Base-by-base conservation (phyloP, 2,113 vertebrate species). In the Plecturocebus donacophilus region DNA sequence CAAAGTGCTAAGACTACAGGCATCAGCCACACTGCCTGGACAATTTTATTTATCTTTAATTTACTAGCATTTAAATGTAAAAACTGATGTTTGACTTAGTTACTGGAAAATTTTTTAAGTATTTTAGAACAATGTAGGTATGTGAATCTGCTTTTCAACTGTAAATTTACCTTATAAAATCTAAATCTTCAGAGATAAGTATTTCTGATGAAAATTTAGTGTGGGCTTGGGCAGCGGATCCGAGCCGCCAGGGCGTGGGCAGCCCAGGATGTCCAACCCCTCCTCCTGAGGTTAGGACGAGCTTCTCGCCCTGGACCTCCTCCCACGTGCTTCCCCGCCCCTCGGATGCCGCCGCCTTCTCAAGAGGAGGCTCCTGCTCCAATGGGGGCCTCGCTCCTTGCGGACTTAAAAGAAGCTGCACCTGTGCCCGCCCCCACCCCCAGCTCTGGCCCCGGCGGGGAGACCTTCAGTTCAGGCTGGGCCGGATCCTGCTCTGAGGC, bases 401-500 rank as follows among this genome's bases (percentile, higher is more conserved):
- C 98, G 0, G 99, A 98, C 0, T 92, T 98, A 38, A 98, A 98
- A 98, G 97, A 98, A 98, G 23, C 95, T 98, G 85, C 95, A 98
- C 58, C 89, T 98, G 25, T 95, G 86, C 0, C 89, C 95, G 14
- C 97, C 42, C 0, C 98, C 81, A 0, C 94, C 42, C 0, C 98
- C 79, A 0, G 94, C 49, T 3, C 92, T 98, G 98, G 1, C 61
- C 23, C 96, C 93, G 0, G 88, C 49, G 0, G 95, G 97, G 54
- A 0, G 49, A 54, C 96, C 75, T 27, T 70, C 40, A 0, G 70
- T 45, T 40, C 58, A 47, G 40, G 38, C 95, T 64, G 82, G 0
- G 47, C 76, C 84, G 0, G 20, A 47, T 14, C 76, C 70, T 14
- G 73, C 70, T 20, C 96, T 82, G 73, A 91, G 92, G 40, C 94